phyloP scores from a whole-genome alignment of 2,888 invertebrate genomes.

The Cacoxenus indagator region DNA sequence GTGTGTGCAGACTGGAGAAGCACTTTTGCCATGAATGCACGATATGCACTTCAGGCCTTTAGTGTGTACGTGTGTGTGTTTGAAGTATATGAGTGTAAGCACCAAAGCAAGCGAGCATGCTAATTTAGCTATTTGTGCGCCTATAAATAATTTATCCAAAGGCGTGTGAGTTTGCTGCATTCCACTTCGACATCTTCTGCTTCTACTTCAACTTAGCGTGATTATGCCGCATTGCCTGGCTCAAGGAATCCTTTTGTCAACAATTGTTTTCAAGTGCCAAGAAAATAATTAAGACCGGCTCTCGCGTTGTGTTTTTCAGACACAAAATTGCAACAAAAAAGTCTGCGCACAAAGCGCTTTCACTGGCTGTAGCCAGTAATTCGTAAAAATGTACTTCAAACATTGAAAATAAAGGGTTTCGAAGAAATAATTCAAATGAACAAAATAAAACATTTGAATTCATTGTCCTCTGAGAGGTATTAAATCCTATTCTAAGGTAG shows the following conservation, averaged over 20 bases:
- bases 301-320: not conserved
- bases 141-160: slow-evolving; percentile 18
- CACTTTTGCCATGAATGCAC: slow-evolving; percentile 8
- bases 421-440: too few relatives aligned
- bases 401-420: too few relatives aligned
- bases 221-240: not conserved
- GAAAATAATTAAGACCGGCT: slow-evolving; percentile 9
- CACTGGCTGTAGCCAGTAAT: too few relatives aligned
- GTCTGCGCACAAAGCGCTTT: not conserved
- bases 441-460: too few relatives aligned
- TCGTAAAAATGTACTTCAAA: too few relatives aligned
- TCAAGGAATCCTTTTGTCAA: not conserved
- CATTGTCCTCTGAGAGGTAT: too few relatives aligned
- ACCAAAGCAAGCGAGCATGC: slow-evolving; percentile 16
- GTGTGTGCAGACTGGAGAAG: not conserved
- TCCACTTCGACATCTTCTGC: not conserved
- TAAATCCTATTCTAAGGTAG: too few relatives aligned
- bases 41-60: slow-evolving; percentile 3
- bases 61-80: not conserved
- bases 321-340: not conserved
- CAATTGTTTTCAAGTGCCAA: not conserved
- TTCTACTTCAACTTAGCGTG: not conserved
- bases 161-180: not conserved
- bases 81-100: slow-evolving; percentile 14
- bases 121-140: slow-evolving; percentile 17